phyloP scores from a whole-genome alignment of 1,140 invertebrate genomes.

The Eueides isabella region DNA sequence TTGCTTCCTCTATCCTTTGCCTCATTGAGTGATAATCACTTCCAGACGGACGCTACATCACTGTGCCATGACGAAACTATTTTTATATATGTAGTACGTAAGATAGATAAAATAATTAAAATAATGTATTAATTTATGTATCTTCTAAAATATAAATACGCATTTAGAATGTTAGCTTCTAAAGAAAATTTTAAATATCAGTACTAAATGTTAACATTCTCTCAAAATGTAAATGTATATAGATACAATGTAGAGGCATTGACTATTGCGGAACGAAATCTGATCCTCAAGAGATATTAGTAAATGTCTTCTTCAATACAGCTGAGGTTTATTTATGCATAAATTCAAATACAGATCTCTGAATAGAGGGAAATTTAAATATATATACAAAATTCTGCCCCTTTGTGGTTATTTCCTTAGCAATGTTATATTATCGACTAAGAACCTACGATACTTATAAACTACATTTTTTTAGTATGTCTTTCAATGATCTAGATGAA shows the following conservation, averaged over 20 bases:
- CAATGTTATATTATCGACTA: not conserved
- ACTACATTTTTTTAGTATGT: too few relatives aligned
- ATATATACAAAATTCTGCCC: not conserved
- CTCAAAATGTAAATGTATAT: not conserved
- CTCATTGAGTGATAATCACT: too few relatives aligned
- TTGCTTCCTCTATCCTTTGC: too few relatives aligned
- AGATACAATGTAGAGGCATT: not conserved
- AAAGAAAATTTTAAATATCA: too few relatives aligned
- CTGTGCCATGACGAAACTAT: too few relatives aligned
- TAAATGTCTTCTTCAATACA: not conserved
- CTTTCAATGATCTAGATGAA: too few relatives aligned
- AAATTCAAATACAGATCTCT: not conserved
- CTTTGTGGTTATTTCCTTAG: not conserved
- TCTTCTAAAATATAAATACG: too few relatives aligned
- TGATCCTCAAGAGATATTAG: not conserved
- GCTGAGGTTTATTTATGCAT: not conserved
- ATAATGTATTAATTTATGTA: too few relatives aligned
- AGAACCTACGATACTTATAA: not conserved
- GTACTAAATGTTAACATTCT: not conserved
- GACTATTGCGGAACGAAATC: not conserved
- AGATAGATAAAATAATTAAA: too few relatives aligned
- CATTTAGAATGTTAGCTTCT: too few relatives aligned
- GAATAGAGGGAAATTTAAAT: not conserved
- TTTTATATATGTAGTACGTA: too few relatives aligned
- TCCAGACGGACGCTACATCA: too few relatives aligned